Evolutionary conservation across 2,113 vertebrate genomes (phyloP).

Genomic region (Sturnus vulgaris): DNA sequence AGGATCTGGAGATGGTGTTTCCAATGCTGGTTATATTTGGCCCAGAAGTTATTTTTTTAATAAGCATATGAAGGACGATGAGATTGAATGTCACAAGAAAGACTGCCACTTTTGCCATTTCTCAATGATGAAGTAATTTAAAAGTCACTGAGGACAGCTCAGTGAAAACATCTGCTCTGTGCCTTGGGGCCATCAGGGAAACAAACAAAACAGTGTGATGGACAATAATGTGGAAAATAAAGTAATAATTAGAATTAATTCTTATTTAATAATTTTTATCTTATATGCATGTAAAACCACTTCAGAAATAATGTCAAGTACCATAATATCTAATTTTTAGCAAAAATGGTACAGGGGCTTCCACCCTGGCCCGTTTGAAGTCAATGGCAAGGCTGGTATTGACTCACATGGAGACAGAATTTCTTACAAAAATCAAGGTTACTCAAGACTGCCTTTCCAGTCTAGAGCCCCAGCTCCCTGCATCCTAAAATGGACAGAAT

Average conservation of each 20-base stretch:
- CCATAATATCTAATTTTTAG: neutral
- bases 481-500: neutral
- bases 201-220: neutral
- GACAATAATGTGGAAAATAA: constrained; percentile 13
- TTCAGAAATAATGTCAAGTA: neutral
- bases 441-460: neutral
- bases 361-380: neutral
- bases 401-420: neutral
- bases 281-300: neutral
- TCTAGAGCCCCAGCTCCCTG: neutral
- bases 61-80: neutral
- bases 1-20: neutral
- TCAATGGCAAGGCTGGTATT: neutral
- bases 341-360: neutral
- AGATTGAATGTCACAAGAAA: neutral
- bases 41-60: neutral
- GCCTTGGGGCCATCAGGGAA: neutral
- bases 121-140: constrained; percentile 13
- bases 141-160: constrained; percentile 21
- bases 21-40: neutral
- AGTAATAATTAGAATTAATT: neutral
- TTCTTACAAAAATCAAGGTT: neutral
- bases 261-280: neutral
- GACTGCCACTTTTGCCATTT: neutral
- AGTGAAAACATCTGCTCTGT: constrained; percentile 43